Evolutionary conservation across 1,140 invertebrate species (phyloP).

Genomic region (Ylistrum balloti): DNA sequence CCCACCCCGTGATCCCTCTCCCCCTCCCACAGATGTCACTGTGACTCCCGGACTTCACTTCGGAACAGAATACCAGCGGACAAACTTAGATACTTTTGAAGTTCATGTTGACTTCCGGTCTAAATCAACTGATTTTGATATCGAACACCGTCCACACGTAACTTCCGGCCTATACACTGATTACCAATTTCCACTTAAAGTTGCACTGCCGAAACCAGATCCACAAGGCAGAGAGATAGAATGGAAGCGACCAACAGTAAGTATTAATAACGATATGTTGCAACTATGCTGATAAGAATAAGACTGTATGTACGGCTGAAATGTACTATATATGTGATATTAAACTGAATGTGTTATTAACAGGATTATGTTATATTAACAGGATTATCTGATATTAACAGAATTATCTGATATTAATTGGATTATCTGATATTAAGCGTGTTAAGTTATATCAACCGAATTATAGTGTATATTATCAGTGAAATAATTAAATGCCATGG

Average conservation of each 20-base stretch:
- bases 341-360: too few species aligned
- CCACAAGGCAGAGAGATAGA: constrained; percentile 42
- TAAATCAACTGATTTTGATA: constrained; percentile 37
- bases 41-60: constrained; percentile 48
- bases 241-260: constrained; percentile 70
- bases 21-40: neutral
- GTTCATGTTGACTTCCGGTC: constrained; percentile 55
- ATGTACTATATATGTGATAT: too few species aligned
- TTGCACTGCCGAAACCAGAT: constrained; percentile 58
- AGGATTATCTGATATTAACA: too few species aligned
- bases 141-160: constrained; percentile 47
- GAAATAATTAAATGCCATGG: too few species aligned
- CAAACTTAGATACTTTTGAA: constrained; percentile 51
- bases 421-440: too few species aligned
- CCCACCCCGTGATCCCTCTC: neutral
- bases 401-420: too few species aligned
- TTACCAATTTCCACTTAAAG: constrained; percentile 61
- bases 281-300: too few species aligned
- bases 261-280: too few species aligned
- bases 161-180: constrained; percentile 62
- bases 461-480: too few species aligned
- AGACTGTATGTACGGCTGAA: too few species aligned
- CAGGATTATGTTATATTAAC: too few species aligned
- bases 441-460: too few species aligned
- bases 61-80: constrained; percentile 44